These are phyloP conservation scores for zebrafish (Danio rerio) DNA, from an alignment of 2,113 vertebrate genomes.

Conservation along the genomic window DNA sequence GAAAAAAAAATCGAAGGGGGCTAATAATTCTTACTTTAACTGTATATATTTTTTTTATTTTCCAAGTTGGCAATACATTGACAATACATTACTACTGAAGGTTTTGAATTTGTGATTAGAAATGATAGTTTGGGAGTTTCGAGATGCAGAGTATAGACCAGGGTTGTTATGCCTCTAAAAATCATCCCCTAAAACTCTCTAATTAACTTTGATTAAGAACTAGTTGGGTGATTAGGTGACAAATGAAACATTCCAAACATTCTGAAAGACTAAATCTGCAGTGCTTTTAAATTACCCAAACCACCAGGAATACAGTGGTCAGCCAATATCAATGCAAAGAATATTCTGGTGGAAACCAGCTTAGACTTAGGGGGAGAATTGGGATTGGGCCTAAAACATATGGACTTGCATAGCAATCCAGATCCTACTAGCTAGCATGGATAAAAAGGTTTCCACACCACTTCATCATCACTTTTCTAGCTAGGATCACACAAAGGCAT, in stretches of 20 bases:
- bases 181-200: background rate
- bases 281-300: background rate
- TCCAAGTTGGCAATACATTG: too few relatives aligned
- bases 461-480: too few relatives aligned
- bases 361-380: background rate
- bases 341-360: background rate
- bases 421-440: background rate
- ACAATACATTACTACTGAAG: background rate
- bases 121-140: background rate
- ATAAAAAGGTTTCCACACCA: background rate
- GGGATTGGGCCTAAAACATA: too few relatives aligned
- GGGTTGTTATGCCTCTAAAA: background rate
- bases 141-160: background rate
- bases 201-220: background rate
- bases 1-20: too few relatives aligned
- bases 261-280: background rate
- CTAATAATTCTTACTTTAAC: too few relatives aligned
- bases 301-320: background rate
- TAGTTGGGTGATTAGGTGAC: background rate
- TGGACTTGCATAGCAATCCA: background rate
- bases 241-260: background rate
- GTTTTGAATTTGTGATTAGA: background rate
- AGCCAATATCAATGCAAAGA: background rate
- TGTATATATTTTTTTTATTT: too few relatives aligned
- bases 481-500: too few relatives aligned